phyloP scores from a whole-genome alignment of 2,113 vertebrate species.

The Seriola aureovittata region DNA sequence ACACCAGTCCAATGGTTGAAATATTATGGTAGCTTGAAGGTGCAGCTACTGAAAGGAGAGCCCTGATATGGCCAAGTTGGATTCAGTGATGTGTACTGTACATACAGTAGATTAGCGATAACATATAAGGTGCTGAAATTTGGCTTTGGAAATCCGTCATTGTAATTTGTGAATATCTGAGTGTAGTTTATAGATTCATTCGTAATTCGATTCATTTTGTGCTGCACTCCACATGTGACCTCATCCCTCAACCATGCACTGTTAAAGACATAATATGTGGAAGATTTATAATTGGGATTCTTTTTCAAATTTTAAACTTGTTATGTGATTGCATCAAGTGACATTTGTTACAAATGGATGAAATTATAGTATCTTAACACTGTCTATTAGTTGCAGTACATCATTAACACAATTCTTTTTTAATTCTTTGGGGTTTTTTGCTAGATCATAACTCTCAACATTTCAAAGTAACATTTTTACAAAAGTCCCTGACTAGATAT shows the following conservation, averaged over 20 bases:
- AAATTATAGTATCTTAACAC: not conserved
- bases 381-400: no score
- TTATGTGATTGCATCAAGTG: not conserved
- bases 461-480: not conserved
- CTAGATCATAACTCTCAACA: no score
- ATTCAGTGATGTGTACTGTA: conserved; percentile 14
- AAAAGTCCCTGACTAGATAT: not conserved
- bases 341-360: not conserved
- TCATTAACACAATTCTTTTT: not conserved
- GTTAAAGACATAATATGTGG: not conserved
- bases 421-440: not conserved
- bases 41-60: not conserved
- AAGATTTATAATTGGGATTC: not conserved
- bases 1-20: not conserved
- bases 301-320: not conserved
- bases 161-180: not conserved
- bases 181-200: not conserved
- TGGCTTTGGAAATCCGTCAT: not conserved
- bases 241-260: not conserved
- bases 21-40: no score
- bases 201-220: not conserved
- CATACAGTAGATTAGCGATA: not conserved
- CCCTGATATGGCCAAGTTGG: not conserved
- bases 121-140: not conserved
- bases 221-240: not conserved